Evolutionary conservation across 2,797 vertebrate genomes (phyloP).

Genomic region (Hylomyscus alleni): DNA sequence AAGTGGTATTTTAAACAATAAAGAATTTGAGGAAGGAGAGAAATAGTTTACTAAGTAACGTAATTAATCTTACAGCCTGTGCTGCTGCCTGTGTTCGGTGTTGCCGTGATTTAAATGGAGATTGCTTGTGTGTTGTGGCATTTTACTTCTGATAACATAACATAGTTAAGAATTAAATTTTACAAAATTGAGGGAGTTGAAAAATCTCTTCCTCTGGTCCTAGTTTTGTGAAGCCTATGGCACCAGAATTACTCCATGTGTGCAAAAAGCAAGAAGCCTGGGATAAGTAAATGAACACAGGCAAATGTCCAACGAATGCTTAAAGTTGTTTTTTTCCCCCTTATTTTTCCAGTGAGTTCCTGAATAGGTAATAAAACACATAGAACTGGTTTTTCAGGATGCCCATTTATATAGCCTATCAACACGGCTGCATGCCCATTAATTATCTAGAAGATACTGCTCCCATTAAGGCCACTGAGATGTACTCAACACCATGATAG

Average conservation of each 20-base stretch:
- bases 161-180: not conserved
- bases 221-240: not conserved
- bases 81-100: not conserved
- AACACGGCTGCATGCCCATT: constrained; percentile 53
- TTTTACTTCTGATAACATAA: not conserved
- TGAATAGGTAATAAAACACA: constrained; percentile 63
- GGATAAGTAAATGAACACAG: constrained; percentile 52
- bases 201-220: constrained; percentile 18
- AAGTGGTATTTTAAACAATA: constrained; percentile 9
- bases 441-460: constrained; percentile 65
- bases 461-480: constrained; percentile 60
- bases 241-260: constrained; percentile 42
- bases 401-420: constrained; percentile 63
- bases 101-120: constrained; percentile 22
- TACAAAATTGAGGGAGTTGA: not conserved
- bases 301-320: constrained; percentile 18
- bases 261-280: not conserved
- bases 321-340: not conserved
- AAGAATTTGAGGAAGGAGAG: not conserved
- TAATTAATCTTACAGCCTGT: not conserved
- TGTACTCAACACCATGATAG: constrained; percentile 59
- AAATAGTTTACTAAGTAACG: constrained; percentile 25
- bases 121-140: not conserved
- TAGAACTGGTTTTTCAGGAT: constrained; percentile 36
- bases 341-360: not conserved